These are phyloP conservation scores for Scaeva pyrastri DNA, from an alignment of 2,888 invertebrate genomes.

Conservation along the genomic window DNA sequence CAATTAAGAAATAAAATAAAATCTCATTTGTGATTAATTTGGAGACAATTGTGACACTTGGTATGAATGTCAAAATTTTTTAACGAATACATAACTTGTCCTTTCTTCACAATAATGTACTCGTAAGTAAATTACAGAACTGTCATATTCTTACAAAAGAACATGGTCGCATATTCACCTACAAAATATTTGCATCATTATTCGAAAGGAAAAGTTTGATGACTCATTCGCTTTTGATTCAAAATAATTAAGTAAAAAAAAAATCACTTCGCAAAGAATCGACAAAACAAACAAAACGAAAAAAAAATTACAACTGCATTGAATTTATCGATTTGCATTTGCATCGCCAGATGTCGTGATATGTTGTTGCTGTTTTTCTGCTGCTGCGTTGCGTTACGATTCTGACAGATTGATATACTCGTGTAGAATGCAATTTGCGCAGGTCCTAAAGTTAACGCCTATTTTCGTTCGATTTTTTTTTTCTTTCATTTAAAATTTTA, in stretches of 20 bases:
- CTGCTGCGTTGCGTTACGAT: too few species aligned
- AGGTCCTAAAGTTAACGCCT: constrained; percentile 29
- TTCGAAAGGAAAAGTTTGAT: constrained; percentile 39
- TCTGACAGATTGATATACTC: constrained; percentile 6
- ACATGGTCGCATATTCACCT: background rate
- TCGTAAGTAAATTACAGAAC: background rate
- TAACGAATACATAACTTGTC: background rate
- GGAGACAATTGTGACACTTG: too few species aligned
- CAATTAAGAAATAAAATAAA: too few species aligned
- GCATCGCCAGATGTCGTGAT: constrained; percentile 31
- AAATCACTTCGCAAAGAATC: background rate
- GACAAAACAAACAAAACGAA: background rate
- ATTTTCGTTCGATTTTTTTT: constrained; percentile 22
- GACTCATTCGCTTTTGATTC: constrained; percentile 24
- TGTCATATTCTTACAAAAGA: background rate
- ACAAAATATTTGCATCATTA: constrained; percentile 13
- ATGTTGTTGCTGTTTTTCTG: background rate
- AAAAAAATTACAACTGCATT: constrained; percentile 9
- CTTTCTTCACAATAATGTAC: background rate
- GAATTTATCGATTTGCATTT: constrained; percentile 40
- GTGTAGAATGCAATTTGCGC: constrained; percentile 37
- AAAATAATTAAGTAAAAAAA: background rate
- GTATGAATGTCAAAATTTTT: background rate
- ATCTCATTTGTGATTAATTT: too few species aligned
- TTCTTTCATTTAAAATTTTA: background rate